Evolutionary conservation across 2,888 invertebrate genomes (phyloP), one percentile per base, ranked within the genome.

Genomic region (Tenthredo mesomela): DNA sequence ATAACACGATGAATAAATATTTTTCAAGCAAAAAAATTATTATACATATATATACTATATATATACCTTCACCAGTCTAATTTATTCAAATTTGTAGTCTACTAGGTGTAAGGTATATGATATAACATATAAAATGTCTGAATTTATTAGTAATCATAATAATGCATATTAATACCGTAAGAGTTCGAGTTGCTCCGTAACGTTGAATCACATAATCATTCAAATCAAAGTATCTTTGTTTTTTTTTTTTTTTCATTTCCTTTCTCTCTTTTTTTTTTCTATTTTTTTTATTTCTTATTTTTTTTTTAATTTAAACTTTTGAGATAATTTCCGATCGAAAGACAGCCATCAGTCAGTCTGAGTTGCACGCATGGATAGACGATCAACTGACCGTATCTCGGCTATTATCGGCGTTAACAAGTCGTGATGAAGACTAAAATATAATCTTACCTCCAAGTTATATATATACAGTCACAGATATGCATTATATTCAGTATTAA

Each of bases 341-440:
- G 10, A 25, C 47, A 25, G 21, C 12, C 21, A 15, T 12, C 15
- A 43, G 21, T 9, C 15, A 12, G 29, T 5, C 21, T 12, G 1
- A 12, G 25, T 25, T 25, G 10, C 75, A 75, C 47, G 75, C 47
- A 75, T 75, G 75, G 25, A 75, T 47, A 25, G 47, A 75, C 37
- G 21, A 75, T 25, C 25, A 75, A 75, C 47, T 47, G 75, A 75
- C 75, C 75, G 75, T 75, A 75, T 75, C 75, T 70, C 47, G 40
- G 12, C 25, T 75, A 73, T 73, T 73, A 73, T 73, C 73, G 73
- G 25, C 73, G 73, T 73, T 73, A 73, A 43, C 47, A 73, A 47
- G n/a, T 47, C 75, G 75, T 75, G 75, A 75, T 75, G 47, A 75
- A 47, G 75, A 75, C 21, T 25, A 47, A 70, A 37, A 37, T 37